These are phyloP conservation scores for Trypoxylus dichotomus DNA, from an alignment of 1,140 invertebrate genomes.

Conservation along the genomic window DNA sequence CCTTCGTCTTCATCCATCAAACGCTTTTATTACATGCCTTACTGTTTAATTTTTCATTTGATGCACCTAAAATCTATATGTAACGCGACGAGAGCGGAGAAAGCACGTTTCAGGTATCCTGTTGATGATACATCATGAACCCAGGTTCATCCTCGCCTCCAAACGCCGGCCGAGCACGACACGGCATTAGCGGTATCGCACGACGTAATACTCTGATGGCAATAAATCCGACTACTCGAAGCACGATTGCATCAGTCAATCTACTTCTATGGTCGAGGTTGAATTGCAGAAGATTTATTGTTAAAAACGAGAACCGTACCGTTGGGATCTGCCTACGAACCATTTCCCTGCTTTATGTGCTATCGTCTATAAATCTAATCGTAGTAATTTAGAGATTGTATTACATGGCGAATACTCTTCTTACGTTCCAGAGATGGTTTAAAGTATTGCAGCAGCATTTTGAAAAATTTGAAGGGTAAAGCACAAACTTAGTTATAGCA, in stretches of 20 bases:
- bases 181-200: neutral
- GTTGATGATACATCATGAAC: neutral
- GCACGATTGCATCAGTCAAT: neutral
- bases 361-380: too few species aligned
- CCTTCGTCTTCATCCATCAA: too few species aligned
- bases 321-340: neutral
- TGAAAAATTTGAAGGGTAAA: too few species aligned
- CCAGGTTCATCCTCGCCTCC: neutral
- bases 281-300: neutral
- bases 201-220: neutral
- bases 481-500: too few species aligned
- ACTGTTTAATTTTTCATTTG: too few species aligned
- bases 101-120: neutral
- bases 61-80: too few species aligned
- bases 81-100: too few species aligned
- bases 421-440: too few species aligned
- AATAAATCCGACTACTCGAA: neutral
- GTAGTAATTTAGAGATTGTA: too few species aligned
- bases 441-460: neutral
- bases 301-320: neutral
- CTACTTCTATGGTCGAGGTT: neutral
- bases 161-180: neutral
- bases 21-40: too few species aligned
- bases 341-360: neutral
- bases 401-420: too few species aligned